Evolutionary conservation across 2,797 vertebrate genomes (phyloP).

Genomic region (Scomberomorus guttatus): DNA sequence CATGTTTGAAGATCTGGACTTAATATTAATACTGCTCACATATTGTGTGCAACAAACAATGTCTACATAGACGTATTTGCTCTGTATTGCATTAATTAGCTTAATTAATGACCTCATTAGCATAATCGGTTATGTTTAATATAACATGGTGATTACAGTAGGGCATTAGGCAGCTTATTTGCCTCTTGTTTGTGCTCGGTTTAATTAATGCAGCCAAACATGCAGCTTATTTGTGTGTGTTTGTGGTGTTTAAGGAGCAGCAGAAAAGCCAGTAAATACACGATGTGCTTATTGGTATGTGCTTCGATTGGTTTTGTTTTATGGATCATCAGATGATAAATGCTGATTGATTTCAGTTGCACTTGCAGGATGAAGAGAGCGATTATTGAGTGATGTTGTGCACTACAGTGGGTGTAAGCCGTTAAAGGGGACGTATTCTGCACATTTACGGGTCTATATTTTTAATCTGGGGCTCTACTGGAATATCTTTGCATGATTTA

Average conservation of each 20-base stretch:
- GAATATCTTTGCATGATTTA: not conserved
- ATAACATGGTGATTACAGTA: constrained; percentile 63
- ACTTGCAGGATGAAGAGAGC: constrained; percentile 6
- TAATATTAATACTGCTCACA: not conserved
- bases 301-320: constrained; percentile 18
- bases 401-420: not conserved
- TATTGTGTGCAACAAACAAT: constrained; percentile 22
- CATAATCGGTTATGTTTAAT: constrained; percentile 69
- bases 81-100: constrained; percentile 57
- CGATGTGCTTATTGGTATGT: not conserved
- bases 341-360: not conserved
- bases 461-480: too few species aligned
- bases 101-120: constrained; percentile 62
- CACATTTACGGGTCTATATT: too few species aligned
- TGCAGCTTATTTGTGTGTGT: constrained; percentile 40
- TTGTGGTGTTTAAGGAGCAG: constrained; percentile 39
- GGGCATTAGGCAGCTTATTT: constrained; percentile 61
- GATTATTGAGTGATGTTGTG: not conserved
- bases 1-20: constrained; percentile 14
- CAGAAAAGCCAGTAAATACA: constrained; percentile 16
- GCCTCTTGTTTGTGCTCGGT: constrained; percentile 50
- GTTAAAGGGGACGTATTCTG: not conserved
- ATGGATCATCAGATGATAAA: not conserved
- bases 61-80: constrained; percentile 42
- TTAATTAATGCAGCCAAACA: constrained; percentile 57